Evolutionary conservation across 2,888 invertebrate species (phyloP).

Genomic region (Morpho deidamia): DNA sequence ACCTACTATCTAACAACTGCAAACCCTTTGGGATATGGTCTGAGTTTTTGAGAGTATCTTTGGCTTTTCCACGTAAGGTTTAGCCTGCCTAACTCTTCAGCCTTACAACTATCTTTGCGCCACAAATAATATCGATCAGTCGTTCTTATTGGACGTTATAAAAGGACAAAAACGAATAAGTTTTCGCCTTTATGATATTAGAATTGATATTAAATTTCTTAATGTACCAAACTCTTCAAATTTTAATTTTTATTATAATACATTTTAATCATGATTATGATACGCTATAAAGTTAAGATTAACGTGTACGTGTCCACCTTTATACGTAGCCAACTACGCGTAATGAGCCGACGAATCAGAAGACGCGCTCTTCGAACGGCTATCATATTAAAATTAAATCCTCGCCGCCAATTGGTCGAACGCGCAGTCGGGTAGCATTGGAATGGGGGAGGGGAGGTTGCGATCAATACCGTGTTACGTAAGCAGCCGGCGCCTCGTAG

Average conservation of each 20-base stretch:
- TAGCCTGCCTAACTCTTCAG: too few relatives aligned
- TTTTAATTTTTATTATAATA: too few relatives aligned
- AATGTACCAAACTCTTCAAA: not conserved
- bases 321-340: slow-evolving; percentile 18
- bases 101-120: too few relatives aligned
- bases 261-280: not conserved
- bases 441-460: slow-evolving; percentile 28
- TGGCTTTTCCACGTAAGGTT: not conserved
- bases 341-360: slow-evolving; percentile 55
- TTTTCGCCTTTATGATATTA: too few relatives aligned
- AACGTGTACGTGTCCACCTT: slow-evolving; percentile 14
- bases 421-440: slow-evolving; percentile 24
- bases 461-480: slow-evolving; percentile 73
- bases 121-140: too few relatives aligned
- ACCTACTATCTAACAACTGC: too few relatives aligned
- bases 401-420: slow-evolving; percentile 51
- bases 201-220: not conserved
- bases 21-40: too few relatives aligned
- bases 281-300: slow-evolving; percentile 7
- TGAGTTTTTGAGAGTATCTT: not conserved
- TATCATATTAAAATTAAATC: slow-evolving; percentile 72
- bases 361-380: slow-evolving; percentile 45
- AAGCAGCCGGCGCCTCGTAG: slow-evolving; percentile 44
- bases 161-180: too few relatives aligned
- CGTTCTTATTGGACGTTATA: too few relatives aligned